phyloP scores from a whole-genome alignment of 30 jellyfish, hydroid and myxozoan species.

The Aurelia aurita region DNA sequence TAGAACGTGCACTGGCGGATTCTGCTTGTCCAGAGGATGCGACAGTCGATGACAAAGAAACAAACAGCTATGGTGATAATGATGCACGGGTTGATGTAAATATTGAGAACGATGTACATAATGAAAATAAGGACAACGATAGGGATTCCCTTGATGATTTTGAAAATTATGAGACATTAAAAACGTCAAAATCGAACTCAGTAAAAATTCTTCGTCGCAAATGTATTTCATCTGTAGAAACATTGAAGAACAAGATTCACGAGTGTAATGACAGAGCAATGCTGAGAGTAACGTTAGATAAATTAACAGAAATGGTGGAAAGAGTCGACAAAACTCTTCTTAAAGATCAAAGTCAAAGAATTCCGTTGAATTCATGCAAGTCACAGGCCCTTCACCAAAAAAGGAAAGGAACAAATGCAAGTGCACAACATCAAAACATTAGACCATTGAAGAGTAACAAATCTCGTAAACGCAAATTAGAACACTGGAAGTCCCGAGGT shows the following conservation, averaged over 20 bases:
- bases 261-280: conserved; percentile 17
- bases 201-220: conserved; percentile 24
- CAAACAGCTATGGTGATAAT: background rate
- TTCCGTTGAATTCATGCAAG: conserved; percentile 32
- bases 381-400: conserved; percentile 25
- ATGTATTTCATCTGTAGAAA: conserved; percentile 29
- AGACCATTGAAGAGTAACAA: conserved; percentile 8
- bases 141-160: conserved; percentile 18
- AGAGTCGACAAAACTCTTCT: conserved; percentile 27
- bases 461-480: conserved; percentile 10
- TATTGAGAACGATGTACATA: conserved; percentile 4
- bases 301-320: conserved; percentile 21
- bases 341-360: conserved; percentile 15
- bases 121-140: conserved; percentile 24
- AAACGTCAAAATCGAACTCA: conserved; percentile 13
- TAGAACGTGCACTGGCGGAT: conserved; percentile 29
- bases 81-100: conserved; percentile 30
- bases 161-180: conserved; percentile 21
- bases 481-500: conserved; percentile 23
- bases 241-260: conserved; percentile 28
- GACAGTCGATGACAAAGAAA: conserved; percentile 6
- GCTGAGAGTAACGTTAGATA: conserved; percentile 17
- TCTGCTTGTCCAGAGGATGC: conserved; percentile 33
- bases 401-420: conserved; percentile 6
- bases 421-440: background rate